phyloP scores from a whole-genome alignment of 2,888 invertebrate genomes.

The Microplitis deprimator region DNA sequence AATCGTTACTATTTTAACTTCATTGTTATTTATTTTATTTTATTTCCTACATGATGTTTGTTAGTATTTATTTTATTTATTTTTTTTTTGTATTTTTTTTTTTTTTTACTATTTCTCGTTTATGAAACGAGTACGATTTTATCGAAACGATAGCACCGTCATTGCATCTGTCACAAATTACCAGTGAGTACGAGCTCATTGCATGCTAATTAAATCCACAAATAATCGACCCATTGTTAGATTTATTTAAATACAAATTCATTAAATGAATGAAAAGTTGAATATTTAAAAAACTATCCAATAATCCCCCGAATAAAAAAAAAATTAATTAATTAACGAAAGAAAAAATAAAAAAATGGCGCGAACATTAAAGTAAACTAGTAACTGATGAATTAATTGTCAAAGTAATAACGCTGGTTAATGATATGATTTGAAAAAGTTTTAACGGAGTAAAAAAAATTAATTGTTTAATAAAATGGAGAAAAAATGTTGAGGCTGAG shows the following conservation, averaged over 20 bases:
- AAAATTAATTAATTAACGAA: background rate
- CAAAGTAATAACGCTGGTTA: constrained; percentile 12
- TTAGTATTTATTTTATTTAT: background rate
- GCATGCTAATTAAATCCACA: background rate
- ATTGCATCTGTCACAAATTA: background rate
- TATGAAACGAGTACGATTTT: background rate
- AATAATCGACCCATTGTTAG: background rate
- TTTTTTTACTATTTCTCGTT: background rate
- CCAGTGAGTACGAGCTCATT: too few species aligned
- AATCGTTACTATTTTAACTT: constrained; percentile 14
- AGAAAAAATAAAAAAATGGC: background rate
- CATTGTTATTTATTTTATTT: background rate
- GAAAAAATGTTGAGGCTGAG: constrained; percentile 42
- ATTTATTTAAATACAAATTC: background rate
- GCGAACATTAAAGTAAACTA: background rate
- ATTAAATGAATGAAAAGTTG: background rate
- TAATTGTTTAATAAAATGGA: constrained; percentile 27
- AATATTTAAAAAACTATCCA: constrained; percentile 8
- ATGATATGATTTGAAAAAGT: constrained; percentile 50
- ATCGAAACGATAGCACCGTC: background rate
- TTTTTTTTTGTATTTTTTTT: background rate
- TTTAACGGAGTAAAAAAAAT: constrained; percentile 45
- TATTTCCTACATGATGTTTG: background rate
- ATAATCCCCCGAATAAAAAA: background rate
- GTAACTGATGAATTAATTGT: too few species aligned